A percentile compares a stretch with the other conserved stretches of the same genome.
phyloP scores from a whole-genome alignment of 2,888 invertebrate genomes.

The Prosapia bicincta region DNA sequence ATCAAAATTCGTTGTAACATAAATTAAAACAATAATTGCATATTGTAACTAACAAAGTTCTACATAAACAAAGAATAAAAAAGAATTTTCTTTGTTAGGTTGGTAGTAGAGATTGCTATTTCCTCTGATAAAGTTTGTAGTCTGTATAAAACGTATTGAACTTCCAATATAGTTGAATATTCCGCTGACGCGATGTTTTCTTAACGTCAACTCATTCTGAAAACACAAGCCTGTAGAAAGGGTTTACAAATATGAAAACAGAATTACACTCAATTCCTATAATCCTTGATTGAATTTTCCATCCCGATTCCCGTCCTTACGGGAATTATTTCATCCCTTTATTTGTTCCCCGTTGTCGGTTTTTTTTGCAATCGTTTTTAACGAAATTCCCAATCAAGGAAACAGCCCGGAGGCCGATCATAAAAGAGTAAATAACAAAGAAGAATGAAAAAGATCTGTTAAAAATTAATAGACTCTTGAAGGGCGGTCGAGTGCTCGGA shows the following conservation, averaged over 20 bases:
- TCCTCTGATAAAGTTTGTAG: no score
- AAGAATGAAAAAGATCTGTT: not conserved
- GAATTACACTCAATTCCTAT: not conserved
- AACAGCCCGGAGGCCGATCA: not conserved
- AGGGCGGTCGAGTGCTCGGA: not conserved
- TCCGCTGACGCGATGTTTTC: not conserved
- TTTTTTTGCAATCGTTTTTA: not conserved
- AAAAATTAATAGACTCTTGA: not conserved
- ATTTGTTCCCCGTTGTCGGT: not conserved
- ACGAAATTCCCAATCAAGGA: not conserved
- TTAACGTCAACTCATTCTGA: not conserved
- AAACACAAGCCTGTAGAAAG: not conserved
- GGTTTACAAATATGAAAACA: slow-evolving; percentile 2
- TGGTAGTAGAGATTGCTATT: no score
- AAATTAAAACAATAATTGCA: no score
- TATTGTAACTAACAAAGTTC: no score
- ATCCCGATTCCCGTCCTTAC: not conserved
- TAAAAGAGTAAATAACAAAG: not conserved
- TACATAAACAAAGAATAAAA: no score
- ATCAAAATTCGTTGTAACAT: no score
- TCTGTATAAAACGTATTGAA: no score
- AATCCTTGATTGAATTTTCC: slow-evolving; percentile 2
- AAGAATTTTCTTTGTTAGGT: no score
- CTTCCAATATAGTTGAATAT: not conserved
- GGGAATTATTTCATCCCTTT: not conserved